These are phyloP conservation scores for Pogonocherus hispidulus DNA, from an alignment of 2,888 invertebrate species.

Conservation along the genomic window DNA sequence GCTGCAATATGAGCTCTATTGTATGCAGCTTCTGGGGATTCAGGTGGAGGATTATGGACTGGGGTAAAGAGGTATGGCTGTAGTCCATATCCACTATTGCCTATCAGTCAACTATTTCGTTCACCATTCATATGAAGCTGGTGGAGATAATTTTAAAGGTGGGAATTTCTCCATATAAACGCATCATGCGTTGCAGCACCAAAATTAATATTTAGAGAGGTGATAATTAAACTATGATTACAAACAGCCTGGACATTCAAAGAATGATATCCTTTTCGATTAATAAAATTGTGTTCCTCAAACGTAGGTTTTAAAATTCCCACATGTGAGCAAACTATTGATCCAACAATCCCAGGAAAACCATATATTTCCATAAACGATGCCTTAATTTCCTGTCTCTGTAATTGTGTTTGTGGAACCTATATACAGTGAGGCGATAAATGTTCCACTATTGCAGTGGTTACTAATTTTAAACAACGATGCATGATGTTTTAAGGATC, in stretches of 20 bases:
- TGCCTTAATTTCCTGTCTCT: not conserved
- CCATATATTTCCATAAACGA: not conserved
- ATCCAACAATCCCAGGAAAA: constrained; percentile 26
- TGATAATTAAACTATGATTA: not conserved
- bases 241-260: constrained; percentile 9
- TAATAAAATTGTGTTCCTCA: constrained; percentile 33
- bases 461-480: not conserved
- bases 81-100: not conserved
- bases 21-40: not conserved
- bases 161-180: not conserved
- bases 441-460: not conserved
- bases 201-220: not conserved
- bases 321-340: constrained; percentile 5
- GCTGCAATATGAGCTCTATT: not conserved
- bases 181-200: not conserved
- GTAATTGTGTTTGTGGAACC: not conserved
- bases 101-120: not conserved
- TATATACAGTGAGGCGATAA: not conserved
- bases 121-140: not conserved
- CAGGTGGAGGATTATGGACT: not conserved
- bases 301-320: constrained; percentile 32
- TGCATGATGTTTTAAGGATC: no score
- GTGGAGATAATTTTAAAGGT: not conserved
- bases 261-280: constrained; percentile 15
- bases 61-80: not conserved